phyloP scores from a whole-genome alignment of 2,113 vertebrate genomes.

The Riparia riparia region DNA sequence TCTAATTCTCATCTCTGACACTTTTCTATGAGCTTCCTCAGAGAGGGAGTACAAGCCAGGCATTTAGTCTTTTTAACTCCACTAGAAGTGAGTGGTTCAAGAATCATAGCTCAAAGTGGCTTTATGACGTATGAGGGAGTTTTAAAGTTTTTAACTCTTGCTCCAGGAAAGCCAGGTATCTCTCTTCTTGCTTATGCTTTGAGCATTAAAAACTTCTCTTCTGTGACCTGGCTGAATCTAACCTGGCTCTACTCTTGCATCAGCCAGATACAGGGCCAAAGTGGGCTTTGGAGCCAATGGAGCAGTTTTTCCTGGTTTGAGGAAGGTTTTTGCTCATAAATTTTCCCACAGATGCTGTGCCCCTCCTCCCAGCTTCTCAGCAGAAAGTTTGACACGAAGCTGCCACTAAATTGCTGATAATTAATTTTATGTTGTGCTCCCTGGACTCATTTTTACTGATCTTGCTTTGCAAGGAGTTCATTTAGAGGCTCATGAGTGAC shows the following conservation, averaged over 20 bases:
- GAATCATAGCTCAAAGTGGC: neutral
- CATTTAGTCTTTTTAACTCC: neutral
- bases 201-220: neutral
- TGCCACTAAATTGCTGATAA: conserved; percentile 2
- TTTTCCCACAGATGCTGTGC: neutral
- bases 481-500: conserved; percentile 33
- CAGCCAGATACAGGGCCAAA: neutral
- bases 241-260: neutral
- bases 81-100: neutral
- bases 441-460: neutral
- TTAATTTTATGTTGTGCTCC: conserved; percentile 8
- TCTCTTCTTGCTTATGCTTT: neutral
- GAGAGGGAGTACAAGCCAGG: neutral
- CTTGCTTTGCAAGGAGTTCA: neutral
- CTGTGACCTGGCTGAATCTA: neutral
- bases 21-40: neutral
- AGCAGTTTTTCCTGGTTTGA: neutral
- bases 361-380: neutral
- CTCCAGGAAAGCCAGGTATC: neutral
- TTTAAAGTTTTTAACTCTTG: neutral
- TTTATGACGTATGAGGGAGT: neutral
- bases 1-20: neutral
- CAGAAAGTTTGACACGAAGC: neutral
- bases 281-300: neutral
- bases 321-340: neutral